phyloP scores from a whole-genome alignment of 2,797 vertebrate genomes.

The Psittacula derbiana region DNA sequence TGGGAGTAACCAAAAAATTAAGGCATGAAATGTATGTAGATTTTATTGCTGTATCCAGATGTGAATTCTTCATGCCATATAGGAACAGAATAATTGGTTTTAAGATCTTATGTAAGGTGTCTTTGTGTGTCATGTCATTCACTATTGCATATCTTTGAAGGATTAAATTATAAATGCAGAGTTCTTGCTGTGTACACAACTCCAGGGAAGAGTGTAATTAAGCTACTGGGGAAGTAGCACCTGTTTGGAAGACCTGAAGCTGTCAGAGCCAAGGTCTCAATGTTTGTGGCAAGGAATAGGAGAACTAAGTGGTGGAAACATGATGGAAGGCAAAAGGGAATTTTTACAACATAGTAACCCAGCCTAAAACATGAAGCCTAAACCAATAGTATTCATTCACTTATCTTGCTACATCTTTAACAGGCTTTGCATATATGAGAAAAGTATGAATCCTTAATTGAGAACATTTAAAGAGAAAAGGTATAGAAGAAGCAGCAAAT shows the following conservation, averaged over 20 bases:
- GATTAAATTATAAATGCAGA: background rate
- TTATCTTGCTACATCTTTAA: background rate
- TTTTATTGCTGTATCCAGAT: background rate
- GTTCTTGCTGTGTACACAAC: background rate
- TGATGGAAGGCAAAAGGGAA: background rate
- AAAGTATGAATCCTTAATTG: background rate
- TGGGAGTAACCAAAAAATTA: background rate
- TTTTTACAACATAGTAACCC: background rate
- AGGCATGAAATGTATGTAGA: background rate
- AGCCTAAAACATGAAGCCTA: background rate
- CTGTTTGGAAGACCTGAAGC: background rate
- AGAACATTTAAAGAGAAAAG: background rate
- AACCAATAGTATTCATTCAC: background rate
- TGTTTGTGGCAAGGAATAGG: background rate
- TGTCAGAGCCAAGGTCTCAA: background rate
- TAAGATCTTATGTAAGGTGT: background rate
- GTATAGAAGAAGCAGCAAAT: background rate
- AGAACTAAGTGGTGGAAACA: background rate
- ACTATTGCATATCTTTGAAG: background rate
- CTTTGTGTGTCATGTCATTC: background rate
- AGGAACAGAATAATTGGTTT: background rate
- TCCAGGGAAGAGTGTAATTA: background rate
- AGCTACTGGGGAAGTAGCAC: background rate
- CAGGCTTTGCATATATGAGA: background rate
- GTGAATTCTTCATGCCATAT: background rate